These are phyloP conservation scores for Stegastes partitus DNA, from an alignment of 2,113 vertebrate genomes.

Conservation along the genomic window DNA sequence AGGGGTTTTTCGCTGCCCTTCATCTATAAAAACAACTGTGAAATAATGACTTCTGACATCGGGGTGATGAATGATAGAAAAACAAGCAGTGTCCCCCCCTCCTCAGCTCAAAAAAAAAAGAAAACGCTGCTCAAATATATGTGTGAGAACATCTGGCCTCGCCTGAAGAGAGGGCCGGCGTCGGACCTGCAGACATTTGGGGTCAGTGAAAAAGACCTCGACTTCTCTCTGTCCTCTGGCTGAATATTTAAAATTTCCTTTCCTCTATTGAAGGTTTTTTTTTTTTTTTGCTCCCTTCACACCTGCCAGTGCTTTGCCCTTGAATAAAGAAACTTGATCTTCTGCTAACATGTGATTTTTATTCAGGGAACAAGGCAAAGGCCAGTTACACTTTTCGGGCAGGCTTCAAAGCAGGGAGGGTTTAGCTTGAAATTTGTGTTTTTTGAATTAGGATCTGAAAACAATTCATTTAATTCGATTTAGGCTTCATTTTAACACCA, in stretches of 20 bases:
- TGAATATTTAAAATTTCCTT: constrained; percentile 72
- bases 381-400: neutral
- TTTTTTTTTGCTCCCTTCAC: constrained; percentile 57
- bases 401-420: constrained; percentile 19
- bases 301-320: constrained; percentile 79
- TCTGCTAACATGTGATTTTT: constrained; percentile 53
- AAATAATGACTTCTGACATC: constrained; percentile 85
- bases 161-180: constrained; percentile 28
- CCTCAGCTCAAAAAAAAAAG: no score
- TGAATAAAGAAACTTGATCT: constrained; percentile 51
- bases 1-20: constrained; percentile 78
- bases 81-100: constrained; percentile 80
- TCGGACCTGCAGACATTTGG: constrained; percentile 63
- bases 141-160: constrained; percentile 77
- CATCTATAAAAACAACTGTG: constrained; percentile 85
- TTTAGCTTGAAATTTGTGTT: constrained; percentile 1
- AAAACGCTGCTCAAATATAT: constrained; percentile 1
- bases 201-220: constrained; percentile 73
- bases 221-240: constrained; percentile 27
- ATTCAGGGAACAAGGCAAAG: constrained; percentile 3
- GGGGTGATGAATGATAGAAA: constrained; percentile 86
- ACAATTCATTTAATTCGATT: neutral
- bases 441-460: neutral
- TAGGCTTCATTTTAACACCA: neutral
- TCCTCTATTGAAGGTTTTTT: constrained; percentile 42